phyloP scores from a whole-genome alignment of 1,140 invertebrate genomes.

The Drosophila busckii region DNA sequence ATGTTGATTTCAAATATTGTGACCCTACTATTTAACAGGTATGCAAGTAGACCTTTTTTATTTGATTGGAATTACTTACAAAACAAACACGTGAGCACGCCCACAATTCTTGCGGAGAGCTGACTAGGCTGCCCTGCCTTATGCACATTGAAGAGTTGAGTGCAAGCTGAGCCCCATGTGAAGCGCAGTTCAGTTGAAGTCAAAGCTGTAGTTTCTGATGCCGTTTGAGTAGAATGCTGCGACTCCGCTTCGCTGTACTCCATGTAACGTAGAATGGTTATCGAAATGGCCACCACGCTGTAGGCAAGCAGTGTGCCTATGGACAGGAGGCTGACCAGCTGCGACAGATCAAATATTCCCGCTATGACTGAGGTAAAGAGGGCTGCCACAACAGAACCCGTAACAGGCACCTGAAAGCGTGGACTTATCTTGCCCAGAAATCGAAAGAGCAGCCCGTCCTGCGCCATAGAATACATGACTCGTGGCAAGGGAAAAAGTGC shows the following conservation, averaged over 20 bases:
- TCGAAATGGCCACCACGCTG: constrained; percentile 93
- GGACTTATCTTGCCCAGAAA: constrained; percentile 85
- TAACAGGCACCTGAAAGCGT: constrained; percentile 83
- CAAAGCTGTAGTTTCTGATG: constrained; percentile 50
- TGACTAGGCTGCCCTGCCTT: constrained; percentile 43
- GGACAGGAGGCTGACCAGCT: constrained; percentile 96
- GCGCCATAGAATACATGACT: constrained; percentile 92
- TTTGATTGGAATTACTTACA: constrained; percentile 34
- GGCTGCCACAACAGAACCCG: constrained; percentile 89
- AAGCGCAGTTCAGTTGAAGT: constrained; percentile 47
- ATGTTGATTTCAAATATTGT: too few species aligned
- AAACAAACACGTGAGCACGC: constrained; percentile 46
- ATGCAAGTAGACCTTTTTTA: too few species aligned
- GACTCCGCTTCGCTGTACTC: constrained; percentile 52
- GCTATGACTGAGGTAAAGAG: constrained; percentile 87
- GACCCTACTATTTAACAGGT: too few species aligned
- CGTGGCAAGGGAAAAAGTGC: constrained; percentile 91
- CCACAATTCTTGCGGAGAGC: constrained; percentile 59
- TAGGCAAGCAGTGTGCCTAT: constrained; percentile 96
- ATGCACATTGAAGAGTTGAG: constrained; percentile 61
- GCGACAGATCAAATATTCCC: constrained; percentile 90
- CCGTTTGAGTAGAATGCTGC: background rate
- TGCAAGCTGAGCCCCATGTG: constrained; percentile 41
- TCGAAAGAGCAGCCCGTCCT: constrained; percentile 89
- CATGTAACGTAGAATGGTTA: constrained; percentile 85